phyloP scores from a whole-genome alignment of 2,888 invertebrate species.

The Strigamia crassipes region DNA sequence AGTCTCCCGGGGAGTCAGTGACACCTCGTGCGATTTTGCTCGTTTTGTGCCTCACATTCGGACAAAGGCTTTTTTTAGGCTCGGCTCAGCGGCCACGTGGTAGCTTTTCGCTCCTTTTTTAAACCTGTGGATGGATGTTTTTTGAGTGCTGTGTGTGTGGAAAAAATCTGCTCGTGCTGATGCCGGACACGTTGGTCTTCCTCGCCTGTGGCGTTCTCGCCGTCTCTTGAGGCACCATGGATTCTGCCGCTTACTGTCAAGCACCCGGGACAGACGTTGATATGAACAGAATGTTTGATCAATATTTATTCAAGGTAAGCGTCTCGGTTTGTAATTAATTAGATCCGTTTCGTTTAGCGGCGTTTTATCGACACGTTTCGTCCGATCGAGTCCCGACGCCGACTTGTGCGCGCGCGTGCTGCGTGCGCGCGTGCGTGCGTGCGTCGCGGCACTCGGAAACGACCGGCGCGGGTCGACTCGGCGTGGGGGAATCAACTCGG shows the following conservation, averaged over 20 bases:
- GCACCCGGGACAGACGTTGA: slow-evolving; percentile 46
- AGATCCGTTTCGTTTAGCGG: not conserved
- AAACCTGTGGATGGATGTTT: slow-evolving; percentile 27
- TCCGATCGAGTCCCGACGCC: not conserved
- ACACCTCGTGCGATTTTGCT: not conserved
- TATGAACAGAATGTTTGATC: slow-evolving; percentile 48
- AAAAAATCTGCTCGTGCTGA: not conserved
- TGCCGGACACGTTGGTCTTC: slow-evolving; percentile 25
- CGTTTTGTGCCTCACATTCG: not conserved
- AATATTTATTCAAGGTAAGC: slow-evolving; percentile 47
- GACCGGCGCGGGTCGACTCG: not conserved
- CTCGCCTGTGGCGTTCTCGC: slow-evolving; percentile 29
- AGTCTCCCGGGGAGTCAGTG: slow-evolving; percentile 26
- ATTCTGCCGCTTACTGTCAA: slow-evolving; percentile 28
- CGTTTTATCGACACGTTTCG: not conserved
- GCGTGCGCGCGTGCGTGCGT: not conserved
- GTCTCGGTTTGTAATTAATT: not conserved
- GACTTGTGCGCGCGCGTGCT: not conserved
- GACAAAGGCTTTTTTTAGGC: not conserved
- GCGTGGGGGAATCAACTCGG: not conserved
- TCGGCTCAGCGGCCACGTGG: not conserved
- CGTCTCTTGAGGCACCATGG: slow-evolving; percentile 31
- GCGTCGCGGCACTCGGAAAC: not conserved
- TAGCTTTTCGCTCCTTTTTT: not conserved
- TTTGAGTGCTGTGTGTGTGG: slow-evolving; percentile 25